phyloP scores from a whole-genome alignment of 2,113 vertebrate species.

The Damaliscus lunatus region DNA sequence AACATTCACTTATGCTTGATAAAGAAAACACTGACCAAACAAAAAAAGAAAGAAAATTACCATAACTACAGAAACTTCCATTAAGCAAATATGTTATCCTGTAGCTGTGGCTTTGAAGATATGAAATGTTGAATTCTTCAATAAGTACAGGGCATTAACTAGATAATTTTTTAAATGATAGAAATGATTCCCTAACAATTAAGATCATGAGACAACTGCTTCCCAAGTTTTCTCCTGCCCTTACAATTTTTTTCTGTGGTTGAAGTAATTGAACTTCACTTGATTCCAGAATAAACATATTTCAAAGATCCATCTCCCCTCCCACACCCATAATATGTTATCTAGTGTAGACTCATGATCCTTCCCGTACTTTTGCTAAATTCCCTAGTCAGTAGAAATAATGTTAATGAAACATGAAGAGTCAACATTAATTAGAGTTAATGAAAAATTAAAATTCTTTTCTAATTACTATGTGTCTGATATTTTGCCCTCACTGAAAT shows the following conservation, averaged over 20 bases:
- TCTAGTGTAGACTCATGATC: constrained; percentile 7
- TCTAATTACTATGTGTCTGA: constrained; percentile 64
- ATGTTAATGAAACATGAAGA: constrained; percentile 72
- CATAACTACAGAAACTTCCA: neutral
- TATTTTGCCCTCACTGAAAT: constrained; percentile 56
- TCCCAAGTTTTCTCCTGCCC: neutral
- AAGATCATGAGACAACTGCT: neutral
- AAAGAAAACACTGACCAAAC: neutral
- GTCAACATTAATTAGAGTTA: constrained; percentile 75
- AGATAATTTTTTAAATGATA: neutral
- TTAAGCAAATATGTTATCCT: neutral
- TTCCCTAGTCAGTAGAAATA: constrained; percentile 63
- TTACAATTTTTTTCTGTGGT: constrained; percentile 12
- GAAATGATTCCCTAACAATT: neutral
- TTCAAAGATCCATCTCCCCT: neutral
- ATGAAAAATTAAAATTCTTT: constrained; percentile 75
- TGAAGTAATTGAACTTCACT: neutral
- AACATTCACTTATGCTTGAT: neutral
- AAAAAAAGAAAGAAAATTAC: neutral
- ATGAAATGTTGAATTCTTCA: neutral
- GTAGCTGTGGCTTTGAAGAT: neutral
- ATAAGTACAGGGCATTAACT: neutral
- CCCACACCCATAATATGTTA: neutral
- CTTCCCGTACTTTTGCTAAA: constrained; percentile 1
- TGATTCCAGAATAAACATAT: neutral